phyloP scores from a whole-genome alignment of 2,797 vertebrate species.

The Picus viridis region DNA sequence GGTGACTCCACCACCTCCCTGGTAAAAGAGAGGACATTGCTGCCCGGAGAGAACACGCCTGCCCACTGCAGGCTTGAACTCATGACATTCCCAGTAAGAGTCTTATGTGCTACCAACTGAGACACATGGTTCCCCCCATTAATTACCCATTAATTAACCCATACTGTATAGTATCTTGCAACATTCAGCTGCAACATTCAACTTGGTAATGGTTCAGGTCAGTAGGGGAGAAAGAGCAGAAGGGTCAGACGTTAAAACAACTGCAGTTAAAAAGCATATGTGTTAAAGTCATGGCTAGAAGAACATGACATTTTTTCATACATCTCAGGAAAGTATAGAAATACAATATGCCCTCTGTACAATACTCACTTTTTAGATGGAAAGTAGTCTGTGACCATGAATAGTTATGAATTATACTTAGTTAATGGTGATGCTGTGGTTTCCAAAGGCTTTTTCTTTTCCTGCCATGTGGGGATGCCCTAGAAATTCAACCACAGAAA shows the following conservation, averaged over 20 bases:
- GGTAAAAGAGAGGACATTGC: too few relatives aligned
- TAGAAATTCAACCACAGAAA: constrained; percentile 21
- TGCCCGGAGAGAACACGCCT: too few relatives aligned
- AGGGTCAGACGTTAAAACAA: constrained; percentile 18
- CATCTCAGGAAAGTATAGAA: background rate
- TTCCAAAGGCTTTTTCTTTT: constrained; percentile 23
- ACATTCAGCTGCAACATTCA: background rate
- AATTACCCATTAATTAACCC: background rate
- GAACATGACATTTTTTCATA: background rate
- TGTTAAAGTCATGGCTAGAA: background rate
- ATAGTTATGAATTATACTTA: constrained; percentile 11
- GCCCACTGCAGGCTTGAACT: too few relatives aligned
- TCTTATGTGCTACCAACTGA: too few relatives aligned
- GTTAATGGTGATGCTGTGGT: background rate
- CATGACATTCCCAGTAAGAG: too few relatives aligned
- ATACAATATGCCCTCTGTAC: background rate
- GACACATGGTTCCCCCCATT: too few relatives aligned
- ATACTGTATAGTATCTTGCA: background rate
- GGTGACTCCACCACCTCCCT: too few relatives aligned
- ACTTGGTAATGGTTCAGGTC: background rate
- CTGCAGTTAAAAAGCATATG: background rate
- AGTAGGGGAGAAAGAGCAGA: background rate
- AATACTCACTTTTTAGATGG: background rate
- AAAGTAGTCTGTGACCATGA: background rate
- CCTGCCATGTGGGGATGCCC: background rate